Percentiles rank a stretch among this genome's conserved stretches.
These are phyloP conservation scores for Drosophila oshimai DNA, from an alignment of 1,140 invertebrate species.

Conservation along the genomic window DNA sequence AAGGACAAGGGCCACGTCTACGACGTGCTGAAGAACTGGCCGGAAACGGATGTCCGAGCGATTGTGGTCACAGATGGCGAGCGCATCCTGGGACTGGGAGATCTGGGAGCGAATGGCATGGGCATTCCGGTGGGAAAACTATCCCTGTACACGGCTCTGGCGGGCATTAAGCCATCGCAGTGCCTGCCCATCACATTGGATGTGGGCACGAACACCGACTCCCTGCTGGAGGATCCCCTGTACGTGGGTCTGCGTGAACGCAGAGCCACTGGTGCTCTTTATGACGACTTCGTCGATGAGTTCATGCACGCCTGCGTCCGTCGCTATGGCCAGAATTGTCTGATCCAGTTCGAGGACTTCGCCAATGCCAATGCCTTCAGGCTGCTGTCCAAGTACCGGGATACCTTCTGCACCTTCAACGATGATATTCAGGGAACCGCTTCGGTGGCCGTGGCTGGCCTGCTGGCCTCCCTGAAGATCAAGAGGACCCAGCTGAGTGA, in stretches of 20 bases:
- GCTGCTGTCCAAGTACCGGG: slow-evolving; percentile 93
- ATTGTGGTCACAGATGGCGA: slow-evolving; percentile 98
- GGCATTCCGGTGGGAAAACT: slow-evolving; percentile 98
- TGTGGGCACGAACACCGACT: slow-evolving; percentile 95
- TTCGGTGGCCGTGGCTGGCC: slow-evolving; percentile 95
- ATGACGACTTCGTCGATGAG: slow-evolving; percentile 98
- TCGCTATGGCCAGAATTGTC: slow-evolving; percentile 91
- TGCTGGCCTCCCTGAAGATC: slow-evolving; percentile 92
- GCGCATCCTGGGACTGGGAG: slow-evolving; percentile 96
- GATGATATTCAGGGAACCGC: slow-evolving; percentile 99
- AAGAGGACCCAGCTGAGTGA: slow-evolving; percentile 92
- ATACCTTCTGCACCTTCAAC: slow-evolving; percentile 96
- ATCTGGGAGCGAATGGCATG: slow-evolving; percentile 97
- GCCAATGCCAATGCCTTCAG: slow-evolving; percentile 97
- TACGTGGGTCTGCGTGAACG: slow-evolving; percentile 97
- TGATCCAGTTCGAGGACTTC: slow-evolving; percentile 98
- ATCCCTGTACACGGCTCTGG: slow-evolving; percentile 95
- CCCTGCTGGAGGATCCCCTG: slow-evolving; percentile 93
- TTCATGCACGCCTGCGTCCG: slow-evolving; percentile 97
- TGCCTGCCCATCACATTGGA: slow-evolving; percentile 96
- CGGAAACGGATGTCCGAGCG: slow-evolving; percentile 90
- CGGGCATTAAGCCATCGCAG: slow-evolving; percentile 95
- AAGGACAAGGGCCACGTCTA: slow-evolving; percentile 97
- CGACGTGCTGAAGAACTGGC: slow-evolving; percentile 86
- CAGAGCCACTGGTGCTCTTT: slow-evolving; percentile 89